Evolutionary conservation across 1,140 invertebrate genomes (phyloP).

Genomic region (fruit fly (Drosophila melanogaster)): DNA sequence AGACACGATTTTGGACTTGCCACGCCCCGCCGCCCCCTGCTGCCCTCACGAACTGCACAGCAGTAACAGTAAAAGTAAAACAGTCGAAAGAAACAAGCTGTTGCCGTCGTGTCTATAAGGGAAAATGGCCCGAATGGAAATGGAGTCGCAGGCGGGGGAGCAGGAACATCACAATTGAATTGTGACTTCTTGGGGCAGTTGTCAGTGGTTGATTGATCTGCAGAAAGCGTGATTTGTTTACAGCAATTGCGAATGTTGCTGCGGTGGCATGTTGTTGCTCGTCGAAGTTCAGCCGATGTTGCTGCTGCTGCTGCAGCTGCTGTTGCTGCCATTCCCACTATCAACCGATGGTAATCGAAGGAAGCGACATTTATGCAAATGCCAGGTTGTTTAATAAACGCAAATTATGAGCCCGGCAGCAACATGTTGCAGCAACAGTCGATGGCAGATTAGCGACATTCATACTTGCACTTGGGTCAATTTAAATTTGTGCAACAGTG

Average conservation of each 20-base stretch:
- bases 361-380: constrained; percentile 76
- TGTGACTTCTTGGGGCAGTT: constrained; percentile 64
- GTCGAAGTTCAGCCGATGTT: constrained; percentile 5
- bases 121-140: constrained; percentile 8
- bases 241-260: constrained; percentile 53
- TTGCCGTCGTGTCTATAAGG: constrained; percentile 40
- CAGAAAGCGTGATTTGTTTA: constrained; percentile 71
- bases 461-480: constrained; percentile 82
- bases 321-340: constrained; percentile 12
- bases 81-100: constrained; percentile 23
- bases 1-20: constrained; percentile 64
- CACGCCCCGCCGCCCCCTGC: constrained; percentile 1
- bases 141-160: constrained; percentile 1
- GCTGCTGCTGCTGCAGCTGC: constrained; percentile 1
- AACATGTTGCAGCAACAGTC: constrained; percentile 41
- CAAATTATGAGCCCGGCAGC: constrained; percentile 70
- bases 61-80: constrained; percentile 56
- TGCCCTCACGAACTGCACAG: constrained; percentile 61
- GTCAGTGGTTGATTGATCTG: constrained; percentile 73
- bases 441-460: constrained; percentile 79
- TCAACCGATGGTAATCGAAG: constrained; percentile 50
- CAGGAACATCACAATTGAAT: constrained; percentile 61
- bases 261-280: constrained; percentile 24
- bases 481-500: constrained; percentile 80
- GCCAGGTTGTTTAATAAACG: constrained; percentile 76